Evolutionary conservation across 2,797 vertebrate species (phyloP).

Genomic region (Dromococcyx pavoninus): DNA sequence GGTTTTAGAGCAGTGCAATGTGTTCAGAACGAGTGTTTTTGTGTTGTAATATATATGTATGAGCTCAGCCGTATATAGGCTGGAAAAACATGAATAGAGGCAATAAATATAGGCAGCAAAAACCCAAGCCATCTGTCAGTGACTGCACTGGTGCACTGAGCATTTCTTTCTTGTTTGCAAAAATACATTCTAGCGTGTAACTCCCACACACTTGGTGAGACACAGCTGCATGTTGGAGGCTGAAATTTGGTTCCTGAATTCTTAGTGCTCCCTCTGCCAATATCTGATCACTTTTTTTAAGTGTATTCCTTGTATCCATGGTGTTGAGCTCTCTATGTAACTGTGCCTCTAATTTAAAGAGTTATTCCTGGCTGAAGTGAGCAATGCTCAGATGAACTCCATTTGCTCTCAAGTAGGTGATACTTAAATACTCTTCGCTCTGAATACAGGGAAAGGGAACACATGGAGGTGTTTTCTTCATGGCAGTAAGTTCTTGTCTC

Average conservation of each 20-base stretch:
- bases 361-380: background rate
- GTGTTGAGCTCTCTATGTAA: background rate
- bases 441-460: background rate
- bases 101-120: background rate
- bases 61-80: background rate
- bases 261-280: background rate
- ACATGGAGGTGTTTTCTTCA: background rate
- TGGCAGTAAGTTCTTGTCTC: background rate
- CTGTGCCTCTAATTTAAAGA: background rate
- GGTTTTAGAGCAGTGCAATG: background rate
- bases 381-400: background rate
- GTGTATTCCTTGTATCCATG: background rate
- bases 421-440: background rate
- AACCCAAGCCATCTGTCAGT: background rate
- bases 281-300: background rate
- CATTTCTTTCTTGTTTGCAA: background rate
- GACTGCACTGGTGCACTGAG: background rate
- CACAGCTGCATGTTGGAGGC: background rate
- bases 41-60: background rate
- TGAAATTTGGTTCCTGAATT: background rate
- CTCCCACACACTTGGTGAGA: background rate
- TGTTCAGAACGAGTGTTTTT: constrained; percentile 10
- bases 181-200: background rate
- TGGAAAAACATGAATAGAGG: background rate
- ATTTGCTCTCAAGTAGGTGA: background rate